These are phyloP conservation scores for Luffia ferchaultella DNA, from an alignment of 2,888 invertebrate genomes.

Conservation along the genomic window DNA sequence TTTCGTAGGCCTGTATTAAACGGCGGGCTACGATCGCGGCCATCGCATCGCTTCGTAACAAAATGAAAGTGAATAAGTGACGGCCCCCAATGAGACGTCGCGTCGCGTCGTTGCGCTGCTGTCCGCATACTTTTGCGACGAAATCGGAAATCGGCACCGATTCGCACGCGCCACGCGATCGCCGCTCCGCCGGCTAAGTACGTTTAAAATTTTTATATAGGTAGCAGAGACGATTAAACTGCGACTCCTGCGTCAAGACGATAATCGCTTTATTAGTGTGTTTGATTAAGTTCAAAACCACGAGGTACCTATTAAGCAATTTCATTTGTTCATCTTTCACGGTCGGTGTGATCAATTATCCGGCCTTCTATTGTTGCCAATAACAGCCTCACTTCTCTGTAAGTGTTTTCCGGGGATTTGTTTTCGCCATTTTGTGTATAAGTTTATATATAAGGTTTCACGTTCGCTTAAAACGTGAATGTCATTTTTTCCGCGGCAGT, in stretches of 20 bases:
- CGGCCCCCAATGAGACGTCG: slow-evolving; percentile 43
- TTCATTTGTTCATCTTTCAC: background rate
- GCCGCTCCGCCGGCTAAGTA: background rate
- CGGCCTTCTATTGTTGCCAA: background rate
- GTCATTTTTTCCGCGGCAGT: no score
- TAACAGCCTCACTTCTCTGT: background rate
- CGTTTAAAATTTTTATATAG: background rate
- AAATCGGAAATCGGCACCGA: slow-evolving; percentile 58
- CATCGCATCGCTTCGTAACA: slow-evolving; percentile 26
- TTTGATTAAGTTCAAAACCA: background rate
- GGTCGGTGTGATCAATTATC: background rate
- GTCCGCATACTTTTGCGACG: slow-evolving; percentile 63
- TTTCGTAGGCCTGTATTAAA: no score
- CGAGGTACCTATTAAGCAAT: background rate
- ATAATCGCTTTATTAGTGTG: no score
- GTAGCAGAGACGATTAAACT: no score
- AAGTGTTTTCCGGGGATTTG: background rate
- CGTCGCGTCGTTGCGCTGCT: slow-evolving; percentile 51
- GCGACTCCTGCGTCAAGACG: background rate
- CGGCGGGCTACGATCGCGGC: no score
- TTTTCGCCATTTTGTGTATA: no score
- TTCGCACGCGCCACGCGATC: slow-evolving; percentile 20
- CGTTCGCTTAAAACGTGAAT: no score
- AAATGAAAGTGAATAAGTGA: slow-evolving; percentile 58
- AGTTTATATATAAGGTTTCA: no score